These are phyloP conservation scores for Calidris pygmaea DNA, from an alignment of 2,113 vertebrate species.

Conservation along the genomic window DNA sequence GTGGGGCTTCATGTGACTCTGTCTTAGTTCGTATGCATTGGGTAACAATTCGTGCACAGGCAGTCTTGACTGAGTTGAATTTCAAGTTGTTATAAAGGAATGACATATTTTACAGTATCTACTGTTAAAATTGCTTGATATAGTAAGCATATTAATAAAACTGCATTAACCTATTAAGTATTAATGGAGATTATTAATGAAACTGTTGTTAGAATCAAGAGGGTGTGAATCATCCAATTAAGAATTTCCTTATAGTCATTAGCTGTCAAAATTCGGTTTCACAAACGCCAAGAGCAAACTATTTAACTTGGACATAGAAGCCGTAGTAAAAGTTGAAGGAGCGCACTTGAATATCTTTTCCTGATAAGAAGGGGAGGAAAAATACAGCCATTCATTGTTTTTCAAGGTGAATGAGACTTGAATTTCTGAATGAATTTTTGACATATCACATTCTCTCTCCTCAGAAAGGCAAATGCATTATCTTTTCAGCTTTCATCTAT, in stretches of 20 bases:
- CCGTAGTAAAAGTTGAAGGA: neutral
- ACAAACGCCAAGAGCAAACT: neutral
- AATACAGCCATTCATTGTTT: neutral
- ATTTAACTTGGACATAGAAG: neutral
- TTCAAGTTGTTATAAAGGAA: neutral
- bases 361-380: neutral
- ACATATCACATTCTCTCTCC: rapidly evolving
- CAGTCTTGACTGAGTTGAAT: neutral
- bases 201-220: neutral
- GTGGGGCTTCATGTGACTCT: neutral
- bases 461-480: neutral
- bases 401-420: neutral
- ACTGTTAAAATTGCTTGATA: neutral
- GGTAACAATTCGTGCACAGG: neutral
- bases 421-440: neutral
- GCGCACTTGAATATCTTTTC: neutral
- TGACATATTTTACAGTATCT: neutral
- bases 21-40: rapidly evolving
- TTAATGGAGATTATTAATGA: neutral
- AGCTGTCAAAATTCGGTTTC: neutral
- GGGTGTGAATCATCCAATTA: neutral
- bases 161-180: neutral
- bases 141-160: neutral
- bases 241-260: neutral
- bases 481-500: neutral